A percentile compares a stretch with the other conserved stretches of the same genome.
These are phyloP conservation scores for Zoroaster sp. DNA, from an alignment of 53 echinoderm and acorn worm species.

Conservation along the genomic window DNA sequence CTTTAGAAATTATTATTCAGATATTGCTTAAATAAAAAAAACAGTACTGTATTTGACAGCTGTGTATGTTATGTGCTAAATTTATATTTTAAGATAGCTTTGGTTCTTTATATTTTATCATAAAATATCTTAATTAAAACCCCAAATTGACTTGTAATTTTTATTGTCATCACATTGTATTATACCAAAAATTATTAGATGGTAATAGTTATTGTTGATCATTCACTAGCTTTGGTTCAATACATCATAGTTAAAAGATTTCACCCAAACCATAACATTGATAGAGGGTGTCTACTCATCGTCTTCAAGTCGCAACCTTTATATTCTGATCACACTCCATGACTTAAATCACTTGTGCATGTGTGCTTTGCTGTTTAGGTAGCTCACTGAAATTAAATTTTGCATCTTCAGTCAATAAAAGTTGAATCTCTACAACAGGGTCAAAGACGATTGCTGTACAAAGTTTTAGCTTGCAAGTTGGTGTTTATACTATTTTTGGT, in stretches of 20 bases:
- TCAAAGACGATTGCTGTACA: too few species aligned
- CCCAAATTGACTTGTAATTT: background rate
- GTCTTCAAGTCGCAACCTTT: too few species aligned
- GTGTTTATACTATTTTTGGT: background rate
- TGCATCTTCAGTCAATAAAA: too few species aligned
- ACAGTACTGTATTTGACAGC: slow-evolving; percentile 42
- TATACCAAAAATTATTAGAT: background rate
- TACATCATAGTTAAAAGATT: background rate
- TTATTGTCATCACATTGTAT: background rate
- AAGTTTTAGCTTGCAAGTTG: background rate
- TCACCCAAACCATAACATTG: too few species aligned
- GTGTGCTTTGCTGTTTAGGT: too few species aligned
- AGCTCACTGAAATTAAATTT: too few species aligned
- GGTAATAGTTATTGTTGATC: background rate
- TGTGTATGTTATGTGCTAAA: slow-evolving; percentile 13
- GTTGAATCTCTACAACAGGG: too few species aligned
- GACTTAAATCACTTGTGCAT: too few species aligned
- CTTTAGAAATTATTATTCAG: background rate
- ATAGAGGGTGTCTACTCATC: too few species aligned
- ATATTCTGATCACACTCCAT: too few species aligned
- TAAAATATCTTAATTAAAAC: background rate
- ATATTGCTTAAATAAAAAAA: background rate
- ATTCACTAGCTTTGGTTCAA: background rate
- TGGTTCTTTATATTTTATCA: background rate
- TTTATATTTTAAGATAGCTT: background rate